phyloP scores from a whole-genome alignment of 2,888 invertebrate genomes.

The Tetranychus truncatus region DNA sequence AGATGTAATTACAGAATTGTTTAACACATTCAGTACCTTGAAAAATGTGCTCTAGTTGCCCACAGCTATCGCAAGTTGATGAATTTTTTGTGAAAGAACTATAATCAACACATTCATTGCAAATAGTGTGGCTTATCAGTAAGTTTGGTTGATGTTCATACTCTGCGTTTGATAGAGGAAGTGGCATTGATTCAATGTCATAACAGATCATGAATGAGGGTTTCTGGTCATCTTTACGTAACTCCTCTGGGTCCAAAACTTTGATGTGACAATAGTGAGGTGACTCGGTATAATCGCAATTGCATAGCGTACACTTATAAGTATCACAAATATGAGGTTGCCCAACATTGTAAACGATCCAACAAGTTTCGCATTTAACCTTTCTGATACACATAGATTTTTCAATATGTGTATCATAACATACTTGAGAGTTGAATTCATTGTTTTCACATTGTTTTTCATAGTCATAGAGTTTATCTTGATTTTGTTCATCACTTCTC shows the following conservation, averaged over 20 bases:
- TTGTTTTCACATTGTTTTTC: too few species aligned
- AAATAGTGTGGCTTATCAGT: background rate
- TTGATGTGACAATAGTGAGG: background rate
- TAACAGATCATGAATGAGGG: background rate
- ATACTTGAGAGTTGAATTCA: background rate
- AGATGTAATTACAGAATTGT: conserved; percentile 29
- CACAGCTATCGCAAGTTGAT: conserved; percentile 6
- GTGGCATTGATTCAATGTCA: conserved; percentile 1
- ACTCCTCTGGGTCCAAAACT: background rate
- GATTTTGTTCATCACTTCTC: too few species aligned
- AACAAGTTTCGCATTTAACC: background rate
- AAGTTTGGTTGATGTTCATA: background rate
- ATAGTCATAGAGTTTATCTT: too few species aligned
- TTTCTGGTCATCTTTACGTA: background rate
- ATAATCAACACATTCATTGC: background rate
- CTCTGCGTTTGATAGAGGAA: background rate
- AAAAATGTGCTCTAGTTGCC: background rate
- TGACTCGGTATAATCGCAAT: background rate
- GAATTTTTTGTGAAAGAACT: background rate
- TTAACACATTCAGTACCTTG: conserved; percentile 11
- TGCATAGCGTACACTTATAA: background rate
- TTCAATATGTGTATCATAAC: background rate
- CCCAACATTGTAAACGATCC: too few species aligned
- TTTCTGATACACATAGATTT: background rate
- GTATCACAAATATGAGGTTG: background rate